Conservation (phyloP, 2,797 vertebrate genomes). For the Philypnodon macrostomus region DNA sequence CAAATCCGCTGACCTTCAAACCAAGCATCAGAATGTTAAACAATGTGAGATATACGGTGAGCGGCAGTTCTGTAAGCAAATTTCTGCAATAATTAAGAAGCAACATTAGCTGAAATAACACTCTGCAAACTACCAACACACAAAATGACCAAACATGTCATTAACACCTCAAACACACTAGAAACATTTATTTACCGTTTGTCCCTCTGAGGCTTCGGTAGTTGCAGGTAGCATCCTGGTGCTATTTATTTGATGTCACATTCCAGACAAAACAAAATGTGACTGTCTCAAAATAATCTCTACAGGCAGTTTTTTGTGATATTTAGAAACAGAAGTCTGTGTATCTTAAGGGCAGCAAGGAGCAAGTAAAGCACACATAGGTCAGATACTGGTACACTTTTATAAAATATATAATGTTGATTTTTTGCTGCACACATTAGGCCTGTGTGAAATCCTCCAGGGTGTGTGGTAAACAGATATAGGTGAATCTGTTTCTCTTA, state of each 20-base stretch:
- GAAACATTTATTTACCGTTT: no score
- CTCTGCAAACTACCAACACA: no score
- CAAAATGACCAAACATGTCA: no score
- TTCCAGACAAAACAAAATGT: conserved; percentile 52
- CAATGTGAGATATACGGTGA: no score
- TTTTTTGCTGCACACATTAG: conserved; percentile 9
- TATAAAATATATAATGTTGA: background rate
- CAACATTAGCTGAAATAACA: no score
- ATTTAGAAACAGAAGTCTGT: conserved; percentile 5
- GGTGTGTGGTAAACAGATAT: conserved; percentile 3
- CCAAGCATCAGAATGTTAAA: no score
- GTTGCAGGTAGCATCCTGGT: no score
- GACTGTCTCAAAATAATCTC: conserved; percentile 4
- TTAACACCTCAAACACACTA: no score
- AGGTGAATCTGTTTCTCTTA: conserved; percentile 28
- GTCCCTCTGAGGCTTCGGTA: no score
- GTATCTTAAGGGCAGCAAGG: conserved; percentile 9
- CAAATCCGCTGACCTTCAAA: no score
- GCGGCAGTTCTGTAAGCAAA: no score
- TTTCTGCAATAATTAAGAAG: no score
- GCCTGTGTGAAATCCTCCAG: conserved; percentile 22
- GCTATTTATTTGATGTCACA: conserved; percentile 23
- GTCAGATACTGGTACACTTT: conserved; percentile 10
- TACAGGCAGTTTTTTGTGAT: conserved; percentile 22
- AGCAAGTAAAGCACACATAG: conserved; percentile 14